Conservation (phyloP, 2,888 invertebrate genomes). For the Harpalus rufipes region DNA sequence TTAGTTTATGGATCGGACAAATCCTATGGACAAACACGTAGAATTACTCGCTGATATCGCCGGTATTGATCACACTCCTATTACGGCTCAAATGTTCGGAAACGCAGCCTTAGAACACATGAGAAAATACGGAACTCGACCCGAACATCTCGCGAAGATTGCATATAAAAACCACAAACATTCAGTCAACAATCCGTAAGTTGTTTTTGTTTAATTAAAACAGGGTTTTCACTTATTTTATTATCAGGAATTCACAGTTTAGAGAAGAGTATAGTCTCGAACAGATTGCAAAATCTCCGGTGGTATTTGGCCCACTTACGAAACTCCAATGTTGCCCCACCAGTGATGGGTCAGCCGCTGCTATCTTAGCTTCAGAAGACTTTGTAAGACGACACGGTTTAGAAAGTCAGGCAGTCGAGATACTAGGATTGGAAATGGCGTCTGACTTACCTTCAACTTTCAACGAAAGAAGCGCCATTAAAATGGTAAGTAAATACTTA, state of each 20-base stretch:
- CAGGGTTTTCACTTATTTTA: not conserved
- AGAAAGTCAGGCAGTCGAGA: constrained; percentile 94
- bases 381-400: constrained; percentile 92
- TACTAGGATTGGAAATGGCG: constrained; percentile 97
- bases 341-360: constrained; percentile 98
- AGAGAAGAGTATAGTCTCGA: constrained; percentile 94
- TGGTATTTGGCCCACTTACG: constrained; percentile 94
- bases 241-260: constrained; percentile 91
- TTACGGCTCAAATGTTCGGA: constrained; percentile 97
- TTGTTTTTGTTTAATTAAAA: constrained; percentile 68
- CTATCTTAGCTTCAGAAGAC: constrained; percentile 92
- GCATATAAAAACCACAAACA: constrained; percentile 99
- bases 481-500: constrained; percentile 79
- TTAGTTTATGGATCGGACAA: constrained; percentile 88
- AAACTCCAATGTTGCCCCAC: constrained; percentile 99
- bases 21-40: constrained; percentile 94
- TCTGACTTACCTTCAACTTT: constrained; percentile 95
- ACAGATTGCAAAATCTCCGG: constrained; percentile 92
- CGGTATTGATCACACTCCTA: constrained; percentile 90
- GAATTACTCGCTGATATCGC: constrained; percentile 90
- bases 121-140: constrained; percentile 95
- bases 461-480: constrained; percentile 88
- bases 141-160: constrained; percentile 97
- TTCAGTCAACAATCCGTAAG: constrained; percentile 95
- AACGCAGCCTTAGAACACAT: constrained; percentile 98